These are phyloP conservation scores for Coecobrya sp. DNA, from an alignment of 2,888 invertebrate genomes.

Conservation along the genomic window DNA sequence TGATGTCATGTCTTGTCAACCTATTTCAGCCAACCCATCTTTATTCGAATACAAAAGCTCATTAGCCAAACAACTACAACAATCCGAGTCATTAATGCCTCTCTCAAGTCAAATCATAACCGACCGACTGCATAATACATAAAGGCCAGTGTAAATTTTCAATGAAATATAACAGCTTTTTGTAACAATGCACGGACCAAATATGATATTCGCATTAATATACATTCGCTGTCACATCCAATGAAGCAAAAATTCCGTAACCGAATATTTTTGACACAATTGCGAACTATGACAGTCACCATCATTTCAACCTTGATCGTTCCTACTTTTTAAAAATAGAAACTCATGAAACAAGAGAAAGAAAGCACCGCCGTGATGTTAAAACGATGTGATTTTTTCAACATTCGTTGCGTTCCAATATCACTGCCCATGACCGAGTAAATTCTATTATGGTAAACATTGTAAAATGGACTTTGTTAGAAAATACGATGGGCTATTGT, in stretches of 20 bases:
- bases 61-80: constrained; percentile 39
- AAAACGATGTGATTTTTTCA: neutral
- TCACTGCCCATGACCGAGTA: neutral
- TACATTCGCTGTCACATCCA: neutral
- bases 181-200: neutral
- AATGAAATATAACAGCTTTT: neutral
- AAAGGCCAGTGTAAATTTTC: neutral
- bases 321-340: neutral
- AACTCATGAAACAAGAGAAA: neutral
- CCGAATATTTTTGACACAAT: constrained; percentile 3
- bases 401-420: neutral
- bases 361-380: neutral
- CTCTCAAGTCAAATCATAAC: constrained; percentile 16
- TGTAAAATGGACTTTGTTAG: neutral
- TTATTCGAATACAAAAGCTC: neutral
- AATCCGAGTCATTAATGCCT: neutral
- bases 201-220: neutral
- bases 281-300: neutral
- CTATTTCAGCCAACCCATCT: neutral
- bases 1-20: constrained; percentile 29
- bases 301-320: neutral
- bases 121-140: neutral
- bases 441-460: constrained; percentile 6
- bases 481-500: neutral
- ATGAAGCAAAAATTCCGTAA: neutral